These are phyloP conservation scores for Cebidichthys violaceus DNA, from an alignment of 2,113 vertebrate genomes.

Conservation along the genomic window DNA sequence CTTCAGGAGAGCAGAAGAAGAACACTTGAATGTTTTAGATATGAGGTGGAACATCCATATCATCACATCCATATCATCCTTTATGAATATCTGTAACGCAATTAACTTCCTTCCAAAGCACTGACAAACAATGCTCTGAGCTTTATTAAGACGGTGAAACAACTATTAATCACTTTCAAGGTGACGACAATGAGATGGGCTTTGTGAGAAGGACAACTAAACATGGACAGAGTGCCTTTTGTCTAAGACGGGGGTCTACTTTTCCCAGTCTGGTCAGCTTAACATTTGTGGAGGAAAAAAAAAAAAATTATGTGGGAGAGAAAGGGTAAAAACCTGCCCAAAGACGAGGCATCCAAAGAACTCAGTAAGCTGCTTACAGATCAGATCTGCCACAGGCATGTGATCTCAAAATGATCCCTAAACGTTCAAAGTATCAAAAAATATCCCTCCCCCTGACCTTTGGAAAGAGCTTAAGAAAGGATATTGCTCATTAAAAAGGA, in stretches of 20 bases:
- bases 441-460: conserved; percentile 77
- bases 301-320: conserved; percentile 44
- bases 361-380: conserved; percentile 86
- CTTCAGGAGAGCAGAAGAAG: background rate
- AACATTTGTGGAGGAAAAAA: conserved; percentile 32
- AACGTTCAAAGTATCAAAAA: conserved; percentile 82
- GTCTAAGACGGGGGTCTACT: conserved; percentile 14
- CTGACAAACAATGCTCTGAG: background rate
- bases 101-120: background rate
- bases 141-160: background rate
- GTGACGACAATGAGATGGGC: conserved; percentile 2
- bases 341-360: conserved; percentile 84
- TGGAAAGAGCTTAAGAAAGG: conserved; percentile 78
- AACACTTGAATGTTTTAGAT: background rate
- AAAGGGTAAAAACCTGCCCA: conserved; percentile 56
- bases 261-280: conserved; percentile 60
- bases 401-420: conserved; percentile 82
- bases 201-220: conserved; percentile 12
- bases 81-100: too few relatives aligned
- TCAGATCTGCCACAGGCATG: conserved; percentile 81
- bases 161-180: background rate
- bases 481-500: conserved; percentile 76
- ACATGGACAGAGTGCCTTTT: conserved; percentile 18
- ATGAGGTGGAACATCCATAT: background rate
- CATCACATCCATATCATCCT: too few relatives aligned